These are phyloP conservation scores for Tenebrio molitor DNA, from an alignment of 1,140 invertebrate species.

Conservation along the genomic window DNA sequence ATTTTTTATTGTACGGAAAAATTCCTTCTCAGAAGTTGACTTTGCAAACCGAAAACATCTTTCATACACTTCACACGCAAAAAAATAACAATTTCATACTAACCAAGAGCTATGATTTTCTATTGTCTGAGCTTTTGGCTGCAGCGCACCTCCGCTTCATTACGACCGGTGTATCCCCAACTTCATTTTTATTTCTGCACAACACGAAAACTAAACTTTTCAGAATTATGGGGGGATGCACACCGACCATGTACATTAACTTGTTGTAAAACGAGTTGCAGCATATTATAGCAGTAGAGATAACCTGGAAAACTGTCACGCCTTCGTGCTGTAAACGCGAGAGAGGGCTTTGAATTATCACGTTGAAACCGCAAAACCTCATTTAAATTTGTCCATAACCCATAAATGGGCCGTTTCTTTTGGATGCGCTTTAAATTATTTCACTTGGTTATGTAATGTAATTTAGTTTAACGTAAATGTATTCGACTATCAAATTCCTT, in stretches of 20 bases:
- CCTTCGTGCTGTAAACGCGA: constrained; percentile 15
- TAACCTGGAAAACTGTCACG: constrained; percentile 21
- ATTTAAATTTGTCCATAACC: neutral
- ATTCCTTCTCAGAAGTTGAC: too few relatives aligned
- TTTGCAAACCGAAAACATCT: too few relatives aligned
- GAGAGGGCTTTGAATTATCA: constrained; percentile 14
- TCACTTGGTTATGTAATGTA: too few relatives aligned
- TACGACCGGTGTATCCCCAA: neutral
- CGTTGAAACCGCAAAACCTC: constrained; percentile 22
- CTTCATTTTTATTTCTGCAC: neutral
- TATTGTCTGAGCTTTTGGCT: too few relatives aligned
- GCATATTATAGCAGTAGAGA: constrained; percentile 19
- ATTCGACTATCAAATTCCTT: too few relatives aligned
- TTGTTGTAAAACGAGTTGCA: constrained; percentile 32
- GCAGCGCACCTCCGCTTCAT: too few relatives aligned
- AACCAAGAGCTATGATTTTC: too few relatives aligned
- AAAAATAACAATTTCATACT: too few relatives aligned
- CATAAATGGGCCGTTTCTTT: constrained; percentile 18
- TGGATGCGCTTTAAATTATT: too few relatives aligned
- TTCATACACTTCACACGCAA: too few relatives aligned
- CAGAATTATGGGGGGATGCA: constrained; percentile 30
- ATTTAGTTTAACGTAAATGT: too few relatives aligned
- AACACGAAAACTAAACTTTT: constrained; percentile 29
- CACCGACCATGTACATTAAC: constrained; percentile 16
- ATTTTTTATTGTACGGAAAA: too few relatives aligned